phyloP scores from a whole-genome alignment of 2,797 vertebrate genomes.

The Argya squamiceps region DNA sequence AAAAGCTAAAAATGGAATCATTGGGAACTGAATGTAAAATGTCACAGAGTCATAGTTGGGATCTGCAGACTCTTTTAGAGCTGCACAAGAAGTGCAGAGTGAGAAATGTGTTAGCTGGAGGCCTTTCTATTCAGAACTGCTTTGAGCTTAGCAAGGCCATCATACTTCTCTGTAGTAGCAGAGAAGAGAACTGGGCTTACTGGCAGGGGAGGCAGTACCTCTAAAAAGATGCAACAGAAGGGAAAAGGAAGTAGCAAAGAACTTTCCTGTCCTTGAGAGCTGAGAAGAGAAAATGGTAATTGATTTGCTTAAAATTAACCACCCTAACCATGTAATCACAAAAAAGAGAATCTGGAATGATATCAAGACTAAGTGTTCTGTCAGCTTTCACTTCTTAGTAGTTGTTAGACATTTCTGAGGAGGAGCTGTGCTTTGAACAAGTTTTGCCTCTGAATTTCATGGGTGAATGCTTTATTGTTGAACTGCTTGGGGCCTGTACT shows the following conservation, averaged over 20 bases:
- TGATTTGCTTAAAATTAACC: neutral
- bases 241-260: neutral
- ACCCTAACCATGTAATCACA: neutral
- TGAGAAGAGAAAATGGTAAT: neutral
- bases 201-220: neutral
- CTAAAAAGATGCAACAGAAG: neutral
- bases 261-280: neutral
- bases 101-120: neutral
- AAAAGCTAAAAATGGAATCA: neutral
- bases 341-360: neutral
- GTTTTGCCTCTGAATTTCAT: neutral
- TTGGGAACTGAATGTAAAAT: neutral
- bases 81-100: neutral
- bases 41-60: neutral
- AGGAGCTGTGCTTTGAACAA: neutral
- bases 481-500: neutral
- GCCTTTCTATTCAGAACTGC: neutral
- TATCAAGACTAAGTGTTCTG: neutral
- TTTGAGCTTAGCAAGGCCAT: neutral
- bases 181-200: neutral
- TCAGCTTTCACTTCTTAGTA: neutral
- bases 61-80: neutral
- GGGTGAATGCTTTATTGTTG: neutral
- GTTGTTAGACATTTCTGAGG: neutral
- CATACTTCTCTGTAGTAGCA: neutral